Percentiles rank a stretch among this genome's conserved stretches.
phyloP scores from a whole-genome alignment of 2,797 vertebrate genomes.

The Acrossocheilus fasciatus region DNA sequence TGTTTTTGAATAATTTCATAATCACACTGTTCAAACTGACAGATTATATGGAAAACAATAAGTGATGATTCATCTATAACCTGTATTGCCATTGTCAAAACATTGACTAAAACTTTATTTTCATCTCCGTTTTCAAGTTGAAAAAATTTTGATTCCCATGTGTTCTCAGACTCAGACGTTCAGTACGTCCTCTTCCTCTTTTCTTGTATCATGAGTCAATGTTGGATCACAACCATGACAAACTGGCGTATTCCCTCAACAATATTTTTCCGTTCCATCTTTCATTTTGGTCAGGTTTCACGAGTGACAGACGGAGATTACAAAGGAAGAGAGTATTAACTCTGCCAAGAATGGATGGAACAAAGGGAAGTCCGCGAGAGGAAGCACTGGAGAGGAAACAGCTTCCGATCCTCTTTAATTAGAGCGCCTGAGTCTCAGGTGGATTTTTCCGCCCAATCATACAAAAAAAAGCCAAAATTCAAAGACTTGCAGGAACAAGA shows the following conservation, averaged over 20 bases:
- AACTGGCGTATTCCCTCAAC: slow-evolving; percentile 3
- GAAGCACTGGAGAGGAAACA: not conserved
- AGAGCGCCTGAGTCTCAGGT: slow-evolving; percentile 28
- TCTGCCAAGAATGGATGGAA: slow-evolving; percentile 11
- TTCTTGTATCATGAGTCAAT: not conserved
- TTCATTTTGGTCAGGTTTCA: slow-evolving; percentile 32
- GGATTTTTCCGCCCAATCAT: slow-evolving; percentile 17
- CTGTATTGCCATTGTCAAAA: not conserved
- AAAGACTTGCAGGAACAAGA: slow-evolving; percentile 1
- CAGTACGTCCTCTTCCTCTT: not conserved
- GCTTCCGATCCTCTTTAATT: slow-evolving; percentile 46
- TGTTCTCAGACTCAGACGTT: not conserved
- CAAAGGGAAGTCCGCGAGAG: not conserved
- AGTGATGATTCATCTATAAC: not conserved
- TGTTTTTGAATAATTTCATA: slow-evolving; percentile 22
- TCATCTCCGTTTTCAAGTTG: not conserved
- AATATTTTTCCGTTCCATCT: not conserved
- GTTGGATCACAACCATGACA: not conserved
- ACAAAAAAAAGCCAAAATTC: not conserved
- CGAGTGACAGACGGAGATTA: slow-evolving; percentile 34
- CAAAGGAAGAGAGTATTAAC: slow-evolving; percentile 28
- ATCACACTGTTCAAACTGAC: not conserved
- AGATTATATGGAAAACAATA: not conserved
- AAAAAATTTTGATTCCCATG: too few relatives aligned
- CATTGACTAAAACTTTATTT: not conserved